Evolutionary conservation across 1,140 invertebrate genomes (phyloP), one percentile per base, ranked within the genome.

Genomic region (Pectinophora gossypiella): DNA sequence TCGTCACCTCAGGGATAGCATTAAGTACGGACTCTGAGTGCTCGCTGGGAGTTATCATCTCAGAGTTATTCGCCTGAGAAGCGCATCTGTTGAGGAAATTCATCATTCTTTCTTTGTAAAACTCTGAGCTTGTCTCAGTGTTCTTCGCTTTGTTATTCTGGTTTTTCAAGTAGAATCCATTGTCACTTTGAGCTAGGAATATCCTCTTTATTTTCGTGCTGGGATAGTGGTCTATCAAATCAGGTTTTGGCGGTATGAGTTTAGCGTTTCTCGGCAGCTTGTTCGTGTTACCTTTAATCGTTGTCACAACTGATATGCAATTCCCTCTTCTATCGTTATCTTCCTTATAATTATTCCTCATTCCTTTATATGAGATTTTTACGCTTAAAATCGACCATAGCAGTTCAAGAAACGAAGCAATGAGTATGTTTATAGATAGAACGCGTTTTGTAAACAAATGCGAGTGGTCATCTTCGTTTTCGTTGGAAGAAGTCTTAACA

Each of bases 351-450:
- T 78, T 72, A 56, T 89, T 91, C 19, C 70, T 89, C 90, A 92
- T 91, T 5, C 92, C 92, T 22, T 85, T 88, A 56, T 91, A 90
- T 3, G 90, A 88, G 19, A 92, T 88, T 62, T 85, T 91, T 0
- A 89, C 71, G 20, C 91, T 90, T 6, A 92, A 61, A 15, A 90
- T 66, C 0, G 91, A 92, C 91, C 91, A 92, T 1, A 90, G 59
- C 0, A 89, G 53, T 58, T 92, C 91, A 6, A 92, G 42, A n/a
- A 90, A 70, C 3, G 90, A 89, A 0, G 90, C 89, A 7, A 92
- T 88, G 10, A 91, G 58, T 35, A 92, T 89, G 65, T 93, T 92
- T 16, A 91, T 74, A 0, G 85, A 88, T 6, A 92, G 46, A 18
- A 91, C 85, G 42, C 70, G 61, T 65, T 82, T 73, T 9, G 73